Conservation (phyloP, 2,113 vertebrate species). For the Podarcis muralis region DNA sequence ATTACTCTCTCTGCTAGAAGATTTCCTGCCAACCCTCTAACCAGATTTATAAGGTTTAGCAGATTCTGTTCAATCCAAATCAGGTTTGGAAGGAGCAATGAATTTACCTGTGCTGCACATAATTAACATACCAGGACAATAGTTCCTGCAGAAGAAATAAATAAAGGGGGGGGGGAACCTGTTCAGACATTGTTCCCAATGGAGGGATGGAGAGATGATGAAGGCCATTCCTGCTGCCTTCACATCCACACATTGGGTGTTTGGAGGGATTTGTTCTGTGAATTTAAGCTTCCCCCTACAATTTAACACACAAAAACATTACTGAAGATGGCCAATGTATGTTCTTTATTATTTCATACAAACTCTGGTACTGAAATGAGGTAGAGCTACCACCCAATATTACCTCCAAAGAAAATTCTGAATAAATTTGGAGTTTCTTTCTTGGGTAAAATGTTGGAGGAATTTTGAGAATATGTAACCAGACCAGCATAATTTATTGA, state of each 20-base stretch:
- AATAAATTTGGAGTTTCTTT: neutral
- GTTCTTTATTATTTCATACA: neutral
- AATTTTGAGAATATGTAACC: neutral
- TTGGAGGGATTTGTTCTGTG: no score
- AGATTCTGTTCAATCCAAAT: constrained; percentile 1
- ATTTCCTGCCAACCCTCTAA: neutral
- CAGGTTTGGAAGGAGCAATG: neutral
- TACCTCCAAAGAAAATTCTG: neutral
- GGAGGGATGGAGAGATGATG: neutral
- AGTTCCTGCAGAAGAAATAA: neutral
- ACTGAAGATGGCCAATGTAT: neutral
- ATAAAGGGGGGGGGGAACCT: neutral
- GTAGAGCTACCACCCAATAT: neutral
- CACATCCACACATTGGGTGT: neutral
- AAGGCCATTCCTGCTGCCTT: neutral
- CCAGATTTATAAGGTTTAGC: constrained; percentile 10
- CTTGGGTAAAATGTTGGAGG: neutral
- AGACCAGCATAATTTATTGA: neutral
- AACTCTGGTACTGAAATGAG: neutral
- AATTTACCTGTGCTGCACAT: neutral
- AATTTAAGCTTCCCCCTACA: neutral
- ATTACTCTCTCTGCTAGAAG: neutral
- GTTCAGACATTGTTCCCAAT: neutral
- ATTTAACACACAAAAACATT: neutral
- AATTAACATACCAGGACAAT: neutral